Conservation (phyloP, 2,113 vertebrate species). For the Rhinichthys klamathensis region DNA sequence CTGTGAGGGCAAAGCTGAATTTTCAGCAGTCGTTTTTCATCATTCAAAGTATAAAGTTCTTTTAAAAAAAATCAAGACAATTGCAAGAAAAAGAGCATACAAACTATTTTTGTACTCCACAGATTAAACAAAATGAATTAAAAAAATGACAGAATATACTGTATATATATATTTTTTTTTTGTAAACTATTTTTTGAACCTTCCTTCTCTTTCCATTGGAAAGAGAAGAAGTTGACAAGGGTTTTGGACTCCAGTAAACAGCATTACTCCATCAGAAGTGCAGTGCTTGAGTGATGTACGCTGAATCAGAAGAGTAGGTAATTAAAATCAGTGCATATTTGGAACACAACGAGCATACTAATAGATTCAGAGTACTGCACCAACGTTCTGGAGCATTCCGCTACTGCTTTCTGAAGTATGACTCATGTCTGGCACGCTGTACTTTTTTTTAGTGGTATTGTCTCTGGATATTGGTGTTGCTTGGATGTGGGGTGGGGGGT, state of each 20-base stretch:
- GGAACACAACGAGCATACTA: constrained; percentile 49
- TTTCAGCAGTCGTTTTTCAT: too few species aligned
- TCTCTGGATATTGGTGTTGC: constrained; percentile 34
- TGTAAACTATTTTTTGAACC: neutral
- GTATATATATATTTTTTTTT: too few species aligned
- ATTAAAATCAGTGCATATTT: constrained; percentile 53
- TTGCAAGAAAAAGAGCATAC: neutral
- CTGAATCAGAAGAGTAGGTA: constrained; percentile 34
- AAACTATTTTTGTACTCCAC: neutral
- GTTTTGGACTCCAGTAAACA: constrained; percentile 32
- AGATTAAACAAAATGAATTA: neutral
- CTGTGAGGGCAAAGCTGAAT: too few species aligned
- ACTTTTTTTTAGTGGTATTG: constrained; percentile 34
- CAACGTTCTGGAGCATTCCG: constrained; percentile 37
- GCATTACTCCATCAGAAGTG: constrained; percentile 16
- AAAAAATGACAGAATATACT: neutral
- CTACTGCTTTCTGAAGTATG: constrained; percentile 30
- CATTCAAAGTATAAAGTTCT: too few species aligned
- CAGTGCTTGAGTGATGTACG: constrained; percentile 30
- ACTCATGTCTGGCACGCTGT: constrained; percentile 39
- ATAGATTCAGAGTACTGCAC: constrained; percentile 47
- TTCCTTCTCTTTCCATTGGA: neutral
- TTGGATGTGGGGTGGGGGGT: too few species aligned
- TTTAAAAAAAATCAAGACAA: too few species aligned
- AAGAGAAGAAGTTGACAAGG: neutral